Conservation (phyloP, 2,797 vertebrate species). For the Petrocephalus sullivani region DNA sequence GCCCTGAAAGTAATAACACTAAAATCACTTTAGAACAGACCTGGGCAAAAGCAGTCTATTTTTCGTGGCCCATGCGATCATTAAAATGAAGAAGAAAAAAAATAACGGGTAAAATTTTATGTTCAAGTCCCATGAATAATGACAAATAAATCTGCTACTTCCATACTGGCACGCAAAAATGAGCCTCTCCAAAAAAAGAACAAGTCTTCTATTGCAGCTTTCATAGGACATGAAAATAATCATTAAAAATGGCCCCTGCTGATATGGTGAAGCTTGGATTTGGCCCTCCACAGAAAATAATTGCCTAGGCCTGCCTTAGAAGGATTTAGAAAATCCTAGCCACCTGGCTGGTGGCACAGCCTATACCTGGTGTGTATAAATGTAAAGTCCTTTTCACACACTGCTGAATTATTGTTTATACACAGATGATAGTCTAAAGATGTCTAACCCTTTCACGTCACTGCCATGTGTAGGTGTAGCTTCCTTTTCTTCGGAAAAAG, state of each 20-base stretch:
- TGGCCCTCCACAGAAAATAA: slow-evolving; percentile 1
- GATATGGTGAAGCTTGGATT: slow-evolving; percentile 4
- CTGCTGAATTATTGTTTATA: slow-evolving; percentile 1
- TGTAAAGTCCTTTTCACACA: slow-evolving; percentile 1
- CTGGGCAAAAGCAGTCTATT: neutral
- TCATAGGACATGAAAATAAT: slow-evolving; percentile 2
- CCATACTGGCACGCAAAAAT: neutral
- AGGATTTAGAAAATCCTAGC: neutral
- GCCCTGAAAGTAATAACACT: neutral
- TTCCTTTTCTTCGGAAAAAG: neutral
- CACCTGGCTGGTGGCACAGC: slow-evolving; percentile 2
- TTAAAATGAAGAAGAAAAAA: neutral
- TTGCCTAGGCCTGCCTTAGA: neutral
- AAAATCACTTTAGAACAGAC: neutral
- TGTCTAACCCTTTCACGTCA: slow-evolving; percentile 1
- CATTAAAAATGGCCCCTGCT: slow-evolving; percentile 8
- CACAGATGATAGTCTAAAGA: slow-evolving; percentile 1
- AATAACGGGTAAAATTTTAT: neutral
- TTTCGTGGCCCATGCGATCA: neutral
- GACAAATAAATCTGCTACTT: neutral
- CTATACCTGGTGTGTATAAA: slow-evolving; percentile 8
- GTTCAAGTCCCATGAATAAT: neutral
- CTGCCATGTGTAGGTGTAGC: neutral
- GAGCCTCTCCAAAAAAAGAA: slow-evolving; percentile 6
- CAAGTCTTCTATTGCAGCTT: slow-evolving; percentile 1